A percentile compares a stretch with the other conserved stretches of the same genome.
Conservation (phyloP, 2,797 vertebrate species). For the Cyclura pinguis region DNA sequence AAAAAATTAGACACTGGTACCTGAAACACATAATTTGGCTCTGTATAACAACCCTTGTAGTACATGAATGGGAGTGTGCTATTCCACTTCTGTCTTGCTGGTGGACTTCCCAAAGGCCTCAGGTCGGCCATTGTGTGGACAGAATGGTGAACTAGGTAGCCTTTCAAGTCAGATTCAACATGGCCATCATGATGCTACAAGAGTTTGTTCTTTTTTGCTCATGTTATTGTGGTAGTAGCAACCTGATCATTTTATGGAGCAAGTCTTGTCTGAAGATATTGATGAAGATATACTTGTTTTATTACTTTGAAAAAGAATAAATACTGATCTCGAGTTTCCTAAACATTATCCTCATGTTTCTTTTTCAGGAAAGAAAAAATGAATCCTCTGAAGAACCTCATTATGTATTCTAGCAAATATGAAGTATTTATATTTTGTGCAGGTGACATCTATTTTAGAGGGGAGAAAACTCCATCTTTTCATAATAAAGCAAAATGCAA, state of each 20-base stretch:
- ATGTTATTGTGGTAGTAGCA: not conserved
- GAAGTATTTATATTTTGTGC: not conserved
- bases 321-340: not conserved
- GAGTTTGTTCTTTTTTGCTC: not conserved
- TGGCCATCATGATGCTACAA: not conserved
- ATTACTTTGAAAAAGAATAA: not conserved
- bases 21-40: not conserved
- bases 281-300: not conserved
- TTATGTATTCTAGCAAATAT: not conserved
- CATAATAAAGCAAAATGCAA: slow-evolving; percentile 16
- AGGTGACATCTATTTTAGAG: not conserved
- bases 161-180: not conserved
- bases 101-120: not conserved
- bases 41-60: not conserved
- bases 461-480: not conserved
- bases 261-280: not conserved
- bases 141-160: not conserved
- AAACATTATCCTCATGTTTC: slow-evolving; percentile 40
- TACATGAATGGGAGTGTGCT: no score
- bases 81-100: not conserved
- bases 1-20: no score
- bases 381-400: slow-evolving; percentile 34
- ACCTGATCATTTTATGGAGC: not conserved
- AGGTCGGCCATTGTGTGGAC: not conserved
- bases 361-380: slow-evolving; percentile 54